Conservation (phyloP, 2,797 vertebrate genomes). For the Rhadinocentrus ornatus region DNA sequence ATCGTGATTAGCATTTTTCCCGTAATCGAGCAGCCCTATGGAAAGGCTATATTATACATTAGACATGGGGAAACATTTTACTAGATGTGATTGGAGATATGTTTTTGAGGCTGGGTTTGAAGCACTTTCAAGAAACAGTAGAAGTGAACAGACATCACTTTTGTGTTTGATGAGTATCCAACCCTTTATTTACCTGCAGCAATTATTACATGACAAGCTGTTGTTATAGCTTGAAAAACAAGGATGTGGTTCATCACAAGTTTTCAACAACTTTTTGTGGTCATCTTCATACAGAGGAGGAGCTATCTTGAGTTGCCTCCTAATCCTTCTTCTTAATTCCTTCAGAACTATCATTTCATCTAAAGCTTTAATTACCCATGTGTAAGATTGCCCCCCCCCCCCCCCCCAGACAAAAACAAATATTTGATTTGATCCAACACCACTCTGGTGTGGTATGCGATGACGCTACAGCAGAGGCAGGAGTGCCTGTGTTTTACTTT, state of each 20-base stretch:
- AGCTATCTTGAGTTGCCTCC: constrained; percentile 10
- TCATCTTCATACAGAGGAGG: background rate
- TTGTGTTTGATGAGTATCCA: background rate
- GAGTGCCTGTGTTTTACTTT: background rate
- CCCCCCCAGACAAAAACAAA: constrained; percentile 31
- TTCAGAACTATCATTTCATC: constrained; percentile 46
- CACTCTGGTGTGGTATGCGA: constrained; percentile 3
- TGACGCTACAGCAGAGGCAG: constrained; percentile 7
- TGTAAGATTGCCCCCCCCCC: constrained; percentile 46
- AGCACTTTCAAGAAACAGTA: background rate
- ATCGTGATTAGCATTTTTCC: no score
- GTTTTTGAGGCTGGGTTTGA: constrained; percentile 17
- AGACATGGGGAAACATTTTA: background rate
- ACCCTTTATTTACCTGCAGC: background rate
- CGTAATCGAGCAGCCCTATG: no score
- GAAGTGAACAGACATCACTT: background rate
- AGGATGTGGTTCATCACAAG: background rate
- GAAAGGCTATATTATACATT: constrained; percentile 3
- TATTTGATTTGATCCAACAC: constrained; percentile 47
- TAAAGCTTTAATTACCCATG: constrained; percentile 40
- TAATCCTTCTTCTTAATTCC: constrained; percentile 38
- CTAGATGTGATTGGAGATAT: constrained; percentile 3
- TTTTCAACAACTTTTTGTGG: background rate
- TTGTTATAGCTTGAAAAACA: background rate
- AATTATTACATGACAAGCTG: background rate